A percentile compares a stretch with the other conserved stretches of the same genome.
Conservation (phyloP, 2,888 invertebrate genomes). For the Euzetes globulus region DNA sequence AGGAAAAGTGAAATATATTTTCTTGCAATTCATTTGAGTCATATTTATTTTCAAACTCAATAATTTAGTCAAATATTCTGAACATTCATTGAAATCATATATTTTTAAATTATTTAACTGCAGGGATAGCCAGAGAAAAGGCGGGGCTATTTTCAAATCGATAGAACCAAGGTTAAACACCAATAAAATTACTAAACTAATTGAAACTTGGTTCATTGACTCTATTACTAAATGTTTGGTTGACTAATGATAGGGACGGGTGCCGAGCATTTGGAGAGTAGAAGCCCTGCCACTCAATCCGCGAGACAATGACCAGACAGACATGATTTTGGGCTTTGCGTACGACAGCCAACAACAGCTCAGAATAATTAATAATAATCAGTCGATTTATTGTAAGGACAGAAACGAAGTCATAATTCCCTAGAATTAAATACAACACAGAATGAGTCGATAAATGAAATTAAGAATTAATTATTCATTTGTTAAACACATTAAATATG, state of each 20-base stretch:
- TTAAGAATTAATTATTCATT: background rate
- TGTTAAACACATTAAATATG: no score
- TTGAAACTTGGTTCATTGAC: no score
- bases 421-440: background rate
- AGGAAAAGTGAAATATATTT: background rate
- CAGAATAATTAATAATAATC: conserved; percentile 14
- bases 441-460: background rate
- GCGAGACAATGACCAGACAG: conserved; percentile 29
- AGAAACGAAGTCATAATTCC: background rate
- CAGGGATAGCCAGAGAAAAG: no score
- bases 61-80: no score
- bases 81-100: no score
- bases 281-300: conserved; percentile 27
- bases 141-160: no score
- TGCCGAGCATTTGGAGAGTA: conserved; percentile 33
- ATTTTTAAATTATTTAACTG: no score
- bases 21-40: no score
- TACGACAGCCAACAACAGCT: conserved; percentile 27
- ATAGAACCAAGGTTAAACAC: no score
- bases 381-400: conserved; percentile 14
- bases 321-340: conserved; percentile 33
- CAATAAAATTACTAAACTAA: no score
- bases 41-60: no score
- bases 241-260: background rate
- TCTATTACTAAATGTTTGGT: background rate